phyloP scores from a whole-genome alignment of 2,113 vertebrate species.

The Cyphomyrus plagiostoma region DNA sequence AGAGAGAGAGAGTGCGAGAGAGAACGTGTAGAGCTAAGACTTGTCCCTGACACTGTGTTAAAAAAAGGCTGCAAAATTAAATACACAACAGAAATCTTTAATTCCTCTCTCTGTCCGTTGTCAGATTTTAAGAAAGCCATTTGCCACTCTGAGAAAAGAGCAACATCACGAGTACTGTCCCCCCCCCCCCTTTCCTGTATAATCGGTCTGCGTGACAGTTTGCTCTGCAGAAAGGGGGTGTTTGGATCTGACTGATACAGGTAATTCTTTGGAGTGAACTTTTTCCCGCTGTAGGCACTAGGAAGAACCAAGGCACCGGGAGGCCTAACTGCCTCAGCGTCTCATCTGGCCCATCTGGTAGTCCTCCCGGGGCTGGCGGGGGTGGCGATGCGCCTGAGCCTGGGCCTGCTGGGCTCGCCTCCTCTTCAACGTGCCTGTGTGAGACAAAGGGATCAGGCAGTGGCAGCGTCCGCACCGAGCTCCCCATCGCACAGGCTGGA shows the following conservation, averaged over 20 bases:
- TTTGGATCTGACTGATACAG: slow-evolving; percentile 66
- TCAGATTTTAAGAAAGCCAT: slow-evolving; percentile 42
- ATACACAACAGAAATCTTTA: slow-evolving; percentile 35
- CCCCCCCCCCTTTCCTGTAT: slow-evolving; percentile 42
- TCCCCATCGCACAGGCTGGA: background rate
- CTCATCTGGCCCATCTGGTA: slow-evolving; percentile 90
- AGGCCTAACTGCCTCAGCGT: slow-evolving; percentile 62
- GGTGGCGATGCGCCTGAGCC: slow-evolving; percentile 57
- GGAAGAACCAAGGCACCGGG: slow-evolving; percentile 85
- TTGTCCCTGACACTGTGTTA: slow-evolving; percentile 16
- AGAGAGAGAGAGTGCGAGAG: background rate
- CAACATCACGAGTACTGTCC: slow-evolving; percentile 27
- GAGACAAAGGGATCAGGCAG: background rate
- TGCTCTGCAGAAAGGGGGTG: slow-evolving; percentile 41
- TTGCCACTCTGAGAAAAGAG: slow-evolving; percentile 22
- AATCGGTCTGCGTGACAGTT: slow-evolving; percentile 26
- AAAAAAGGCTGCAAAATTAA: slow-evolving; percentile 50
- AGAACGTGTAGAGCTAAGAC: slow-evolving; percentile 14
- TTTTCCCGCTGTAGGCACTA: slow-evolving; percentile 93
- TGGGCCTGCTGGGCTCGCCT: slow-evolving; percentile 67
- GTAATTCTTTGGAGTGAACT: slow-evolving; percentile 95
- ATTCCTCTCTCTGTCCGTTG: slow-evolving; percentile 47
- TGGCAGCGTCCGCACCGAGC: background rate
- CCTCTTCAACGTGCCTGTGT: slow-evolving; percentile 84
- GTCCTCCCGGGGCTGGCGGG: slow-evolving; percentile 68